These are phyloP conservation scores for Varecia variegata DNA, from an alignment of 2,797 vertebrate species.

Conservation along the genomic window DNA sequence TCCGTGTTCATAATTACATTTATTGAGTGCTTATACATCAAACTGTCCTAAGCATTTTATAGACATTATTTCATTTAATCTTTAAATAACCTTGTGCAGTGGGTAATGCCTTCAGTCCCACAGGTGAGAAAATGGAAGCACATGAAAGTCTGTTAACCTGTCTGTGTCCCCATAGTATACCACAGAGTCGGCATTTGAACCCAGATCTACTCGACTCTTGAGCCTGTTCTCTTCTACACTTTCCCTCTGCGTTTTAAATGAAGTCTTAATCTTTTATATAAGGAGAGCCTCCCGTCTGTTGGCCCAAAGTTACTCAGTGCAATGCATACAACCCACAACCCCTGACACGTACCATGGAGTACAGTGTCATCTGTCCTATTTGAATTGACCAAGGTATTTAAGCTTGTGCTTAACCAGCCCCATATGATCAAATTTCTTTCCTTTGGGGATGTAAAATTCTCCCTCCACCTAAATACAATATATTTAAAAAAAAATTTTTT, in stretches of 20 bases:
- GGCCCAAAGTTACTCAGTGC: background rate
- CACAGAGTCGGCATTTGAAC: background rate
- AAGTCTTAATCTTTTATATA: background rate
- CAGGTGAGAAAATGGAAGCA: background rate
- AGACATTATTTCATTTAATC: background rate
- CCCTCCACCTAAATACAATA: background rate
- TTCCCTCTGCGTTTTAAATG: background rate
- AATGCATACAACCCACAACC: background rate
- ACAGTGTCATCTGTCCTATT: background rate
- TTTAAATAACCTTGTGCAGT: background rate
- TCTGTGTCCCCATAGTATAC: background rate
- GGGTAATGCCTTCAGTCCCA: background rate
- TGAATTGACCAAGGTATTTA: background rate
- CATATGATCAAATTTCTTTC: background rate
- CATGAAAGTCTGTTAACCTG: background rate
- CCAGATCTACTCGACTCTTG: background rate
- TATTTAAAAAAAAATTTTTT: background rate
- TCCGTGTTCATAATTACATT: background rate
- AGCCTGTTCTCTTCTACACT: background rate
- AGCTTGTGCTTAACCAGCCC: background rate
- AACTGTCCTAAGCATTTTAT: background rate
- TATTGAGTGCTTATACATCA: background rate
- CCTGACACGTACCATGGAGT: background rate
- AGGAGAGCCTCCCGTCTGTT: background rate
- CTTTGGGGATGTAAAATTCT: background rate